A percentile compares a stretch with the other conserved stretches of the same genome.
phyloP scores from a whole-genome alignment of 2,113 vertebrate species.

The Lepidothrix coronata region DNA sequence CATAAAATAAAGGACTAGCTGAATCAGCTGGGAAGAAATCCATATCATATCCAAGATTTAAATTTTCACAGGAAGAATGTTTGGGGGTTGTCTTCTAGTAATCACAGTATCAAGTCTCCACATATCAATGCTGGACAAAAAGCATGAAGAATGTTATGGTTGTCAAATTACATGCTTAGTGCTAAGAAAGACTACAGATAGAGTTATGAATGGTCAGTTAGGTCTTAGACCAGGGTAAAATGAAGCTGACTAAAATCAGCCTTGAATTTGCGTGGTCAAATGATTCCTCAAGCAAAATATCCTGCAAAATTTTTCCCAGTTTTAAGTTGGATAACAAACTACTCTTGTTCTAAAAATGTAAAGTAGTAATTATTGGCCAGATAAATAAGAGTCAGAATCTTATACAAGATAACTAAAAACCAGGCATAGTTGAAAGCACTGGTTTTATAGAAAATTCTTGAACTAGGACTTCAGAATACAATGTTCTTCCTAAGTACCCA shows the following conservation, averaged over 20 bases:
- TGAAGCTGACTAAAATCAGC: background rate
- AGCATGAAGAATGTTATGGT: background rate
- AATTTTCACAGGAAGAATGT: background rate
- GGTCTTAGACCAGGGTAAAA: background rate
- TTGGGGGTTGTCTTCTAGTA: background rate
- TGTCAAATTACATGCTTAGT: background rate
- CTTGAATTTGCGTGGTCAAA: background rate
- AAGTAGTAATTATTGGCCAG: background rate
- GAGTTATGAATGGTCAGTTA: background rate
- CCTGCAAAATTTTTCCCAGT: background rate
- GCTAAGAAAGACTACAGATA: background rate
- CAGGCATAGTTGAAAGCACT: background rate
- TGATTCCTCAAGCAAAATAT: background rate
- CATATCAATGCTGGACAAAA: background rate
- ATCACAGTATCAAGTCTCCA: background rate
- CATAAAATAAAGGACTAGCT: background rate
- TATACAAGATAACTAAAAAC: background rate
- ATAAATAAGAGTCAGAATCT: background rate
- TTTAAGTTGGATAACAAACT: background rate
- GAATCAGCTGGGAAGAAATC: background rate
- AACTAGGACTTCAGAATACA: background rate
- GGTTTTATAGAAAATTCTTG: background rate
- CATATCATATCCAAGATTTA: background rate
- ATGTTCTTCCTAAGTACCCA: background rate
- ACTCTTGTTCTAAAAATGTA: background rate